These are phyloP conservation scores for Trypoxylon attenuatum DNA, from an alignment of 2,888 invertebrate species.

Conservation along the genomic window DNA sequence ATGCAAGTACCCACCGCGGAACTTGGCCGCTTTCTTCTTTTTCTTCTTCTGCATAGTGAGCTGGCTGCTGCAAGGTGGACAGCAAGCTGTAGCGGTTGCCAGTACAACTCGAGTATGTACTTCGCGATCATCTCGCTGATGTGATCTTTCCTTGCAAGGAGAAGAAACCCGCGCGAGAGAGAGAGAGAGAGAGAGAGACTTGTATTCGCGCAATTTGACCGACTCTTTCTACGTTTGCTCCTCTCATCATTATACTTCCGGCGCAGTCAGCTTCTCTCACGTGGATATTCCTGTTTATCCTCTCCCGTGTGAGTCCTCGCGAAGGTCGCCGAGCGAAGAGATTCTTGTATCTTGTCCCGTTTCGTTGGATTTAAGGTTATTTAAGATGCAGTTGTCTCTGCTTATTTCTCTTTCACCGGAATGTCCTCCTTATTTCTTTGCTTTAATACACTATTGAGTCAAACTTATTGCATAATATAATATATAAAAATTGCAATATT, in stretches of 20 bases:
- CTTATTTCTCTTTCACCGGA: too few species aligned
- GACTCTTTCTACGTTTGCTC: constrained; percentile 8
- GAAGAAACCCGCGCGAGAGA: constrained; percentile 35
- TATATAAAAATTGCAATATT: too few species aligned
- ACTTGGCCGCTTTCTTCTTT: too few species aligned
- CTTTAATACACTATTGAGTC: too few species aligned
- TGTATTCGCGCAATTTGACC: constrained; percentile 31
- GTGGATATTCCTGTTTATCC: too few species aligned
- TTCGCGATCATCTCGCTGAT: constrained; percentile 64
- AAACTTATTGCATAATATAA: too few species aligned
- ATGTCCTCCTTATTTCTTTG: too few species aligned
- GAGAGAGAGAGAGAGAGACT: too few species aligned
- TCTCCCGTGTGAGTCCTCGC: too few species aligned
- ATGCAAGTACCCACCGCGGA: constrained; percentile 33
- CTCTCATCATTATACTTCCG: not conserved
- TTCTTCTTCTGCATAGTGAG: constrained; percentile 29
- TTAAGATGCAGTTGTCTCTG: too few species aligned
- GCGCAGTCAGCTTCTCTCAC: constrained; percentile 3
- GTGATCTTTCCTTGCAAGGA: constrained; percentile 57
- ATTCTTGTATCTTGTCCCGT: too few species aligned
- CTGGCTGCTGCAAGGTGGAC: constrained; percentile 38
- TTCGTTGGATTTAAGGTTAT: too few species aligned
- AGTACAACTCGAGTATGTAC: constrained; percentile 53
- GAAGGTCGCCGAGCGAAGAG: not conserved
- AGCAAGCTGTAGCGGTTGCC: constrained; percentile 25